These are phyloP conservation scores for Glomeris maerens DNA, from an alignment of 1,140 invertebrate species.

Conservation along the genomic window DNA sequence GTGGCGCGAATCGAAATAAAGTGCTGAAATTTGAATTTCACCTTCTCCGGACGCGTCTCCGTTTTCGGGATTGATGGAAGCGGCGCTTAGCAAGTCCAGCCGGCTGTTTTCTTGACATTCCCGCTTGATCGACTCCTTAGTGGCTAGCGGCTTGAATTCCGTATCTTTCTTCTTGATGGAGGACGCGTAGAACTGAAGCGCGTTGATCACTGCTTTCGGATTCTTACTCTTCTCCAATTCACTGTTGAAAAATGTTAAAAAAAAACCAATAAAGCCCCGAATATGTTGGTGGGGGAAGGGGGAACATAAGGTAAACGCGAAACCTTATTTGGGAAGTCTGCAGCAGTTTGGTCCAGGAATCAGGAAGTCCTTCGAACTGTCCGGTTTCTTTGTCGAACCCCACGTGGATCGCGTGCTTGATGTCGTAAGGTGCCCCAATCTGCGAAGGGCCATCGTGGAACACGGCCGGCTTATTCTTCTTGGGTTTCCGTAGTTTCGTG, in stretches of 20 bases:
- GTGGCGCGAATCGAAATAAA: slow-evolving; percentile 11
- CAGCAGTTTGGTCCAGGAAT: slow-evolving; percentile 60
- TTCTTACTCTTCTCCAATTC: slow-evolving; percentile 76
- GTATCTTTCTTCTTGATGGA: slow-evolving; percentile 58
- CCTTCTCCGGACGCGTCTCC: neutral
- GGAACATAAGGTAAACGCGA: slow-evolving; percentile 31
- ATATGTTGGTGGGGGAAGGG: neutral
- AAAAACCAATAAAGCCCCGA: too few species aligned
- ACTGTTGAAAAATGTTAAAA: too few species aligned
- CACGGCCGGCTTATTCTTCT: neutral
- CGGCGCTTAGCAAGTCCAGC: neutral
- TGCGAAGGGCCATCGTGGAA: slow-evolving; percentile 2
- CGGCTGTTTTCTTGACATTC: slow-evolving; percentile 52
- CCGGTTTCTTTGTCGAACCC: slow-evolving; percentile 59
- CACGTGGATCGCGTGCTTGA: slow-evolving; percentile 65
- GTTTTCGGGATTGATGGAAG: slow-evolving; percentile 4
- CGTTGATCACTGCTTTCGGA: slow-evolving; percentile 75
- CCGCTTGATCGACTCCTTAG: slow-evolving; percentile 55
- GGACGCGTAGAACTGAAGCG: slow-evolving; percentile 82
- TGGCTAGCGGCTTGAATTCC: slow-evolving; percentile 62
- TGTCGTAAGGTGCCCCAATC: slow-evolving; percentile 29
- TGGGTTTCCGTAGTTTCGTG: neutral
- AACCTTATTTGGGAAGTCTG: slow-evolving; percentile 70
- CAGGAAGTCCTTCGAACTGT: slow-evolving; percentile 58
- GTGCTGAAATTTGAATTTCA: slow-evolving; percentile 39